A percentile compares a stretch with the other conserved stretches of the same genome.
Conservation (phyloP, 2,113 vertebrate species). For the Poeciliopsis prolifica region DNA sequence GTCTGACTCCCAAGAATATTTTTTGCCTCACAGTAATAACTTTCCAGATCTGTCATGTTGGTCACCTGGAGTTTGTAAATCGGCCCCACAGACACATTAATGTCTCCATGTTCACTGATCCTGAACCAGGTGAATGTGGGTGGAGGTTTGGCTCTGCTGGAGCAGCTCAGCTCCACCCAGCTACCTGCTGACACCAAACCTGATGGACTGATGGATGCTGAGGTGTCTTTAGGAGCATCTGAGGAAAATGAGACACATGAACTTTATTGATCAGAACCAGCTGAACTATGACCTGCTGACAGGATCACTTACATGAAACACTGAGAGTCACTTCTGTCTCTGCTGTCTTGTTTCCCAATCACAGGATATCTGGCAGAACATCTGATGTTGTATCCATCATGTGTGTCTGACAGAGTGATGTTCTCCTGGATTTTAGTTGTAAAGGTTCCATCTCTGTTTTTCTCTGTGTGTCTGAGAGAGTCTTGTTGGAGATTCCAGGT, state of each 20-base stretch:
- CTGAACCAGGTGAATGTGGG: neutral
- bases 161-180: neutral
- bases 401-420: neutral
- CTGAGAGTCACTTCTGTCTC: neutral
- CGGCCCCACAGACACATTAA: neutral
- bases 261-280: neutral
- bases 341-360: neutral
- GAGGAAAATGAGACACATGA: neutral
- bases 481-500: neutral
- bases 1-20: no score
- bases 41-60: no score
- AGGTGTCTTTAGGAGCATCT: neutral
- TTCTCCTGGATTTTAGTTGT: neutral
- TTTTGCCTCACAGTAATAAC: no score
- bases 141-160: neutral
- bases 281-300: neutral
- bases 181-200: neutral
- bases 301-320: neutral
- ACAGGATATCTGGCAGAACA: constrained; percentile 1
- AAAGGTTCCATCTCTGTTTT: neutral
- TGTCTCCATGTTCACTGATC: neutral
- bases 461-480: neutral
- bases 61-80: neutral
- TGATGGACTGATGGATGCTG: neutral
- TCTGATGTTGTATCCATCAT: neutral